Conservation (phyloP, 92 coral and sea anemone genomes). For the Meandrina meandrites region DNA sequence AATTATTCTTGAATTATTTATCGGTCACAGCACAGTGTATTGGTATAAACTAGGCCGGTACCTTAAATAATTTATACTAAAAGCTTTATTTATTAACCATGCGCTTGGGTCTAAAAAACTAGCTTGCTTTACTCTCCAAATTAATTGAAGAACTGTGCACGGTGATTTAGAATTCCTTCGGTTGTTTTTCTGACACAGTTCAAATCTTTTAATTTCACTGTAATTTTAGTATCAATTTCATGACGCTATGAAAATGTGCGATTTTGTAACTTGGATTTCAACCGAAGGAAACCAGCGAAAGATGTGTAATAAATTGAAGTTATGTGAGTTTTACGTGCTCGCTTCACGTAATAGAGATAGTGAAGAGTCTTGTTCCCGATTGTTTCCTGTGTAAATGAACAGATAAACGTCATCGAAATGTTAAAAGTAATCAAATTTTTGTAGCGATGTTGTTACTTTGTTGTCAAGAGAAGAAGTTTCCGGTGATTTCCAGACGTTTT, state of each 20-base stretch:
- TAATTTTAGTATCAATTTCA: not conserved
- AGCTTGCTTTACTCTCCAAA: not conserved
- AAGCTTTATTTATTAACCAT: conserved; percentile 30
- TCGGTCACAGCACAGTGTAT: not conserved
- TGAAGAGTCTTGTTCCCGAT: conserved; percentile 8
- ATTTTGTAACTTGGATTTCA: too few species aligned
- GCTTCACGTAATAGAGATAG: conserved; percentile 19
- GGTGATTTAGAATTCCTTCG: not conserved
- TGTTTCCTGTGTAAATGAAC: conserved; percentile 11
- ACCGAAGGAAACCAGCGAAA: not conserved
- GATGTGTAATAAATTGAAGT: not conserved
- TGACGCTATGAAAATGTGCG: not conserved
- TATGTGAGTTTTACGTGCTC: conserved; percentile 11
- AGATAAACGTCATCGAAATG: not conserved
- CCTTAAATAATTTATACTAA: conserved; percentile 11
- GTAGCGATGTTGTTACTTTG: conserved; percentile 4
- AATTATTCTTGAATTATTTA: conserved; percentile 29
- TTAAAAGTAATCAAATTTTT: conserved; percentile 9
- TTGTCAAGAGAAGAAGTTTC: conserved; percentile 52
- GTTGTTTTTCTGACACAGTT: not conserved
- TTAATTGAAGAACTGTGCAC: not conserved
- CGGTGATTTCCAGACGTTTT: conserved; percentile 51
- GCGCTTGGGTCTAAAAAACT: not conserved
- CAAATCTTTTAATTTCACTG: not conserved
- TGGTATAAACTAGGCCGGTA: conserved; percentile 15